Evolutionary conservation across 2,113 vertebrate species (phyloP).

Genomic region (Callithrix jacchus): DNA sequence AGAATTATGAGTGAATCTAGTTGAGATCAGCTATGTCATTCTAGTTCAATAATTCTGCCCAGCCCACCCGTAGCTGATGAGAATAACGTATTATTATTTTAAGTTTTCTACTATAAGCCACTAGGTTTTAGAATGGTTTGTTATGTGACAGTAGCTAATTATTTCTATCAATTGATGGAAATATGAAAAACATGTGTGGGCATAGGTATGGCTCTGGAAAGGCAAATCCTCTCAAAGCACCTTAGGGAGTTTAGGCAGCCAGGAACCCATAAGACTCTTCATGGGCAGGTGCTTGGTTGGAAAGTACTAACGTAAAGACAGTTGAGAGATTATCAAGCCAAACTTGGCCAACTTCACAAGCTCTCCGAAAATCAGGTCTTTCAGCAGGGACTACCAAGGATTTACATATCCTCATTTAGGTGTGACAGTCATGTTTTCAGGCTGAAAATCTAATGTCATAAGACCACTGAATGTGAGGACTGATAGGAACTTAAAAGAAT

Average conservation of each 20-base stretch:
- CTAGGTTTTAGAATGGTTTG: neutral
- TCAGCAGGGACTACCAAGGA: neutral
- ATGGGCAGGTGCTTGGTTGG: neutral
- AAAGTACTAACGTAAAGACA: neutral
- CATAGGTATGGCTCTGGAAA: neutral
- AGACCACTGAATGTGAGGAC: neutral
- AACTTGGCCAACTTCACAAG: neutral
- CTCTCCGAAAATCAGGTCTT: neutral
- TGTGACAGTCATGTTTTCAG: neutral
- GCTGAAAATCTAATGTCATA: slow-evolving; percentile 17
- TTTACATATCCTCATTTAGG: neutral
- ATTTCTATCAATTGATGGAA: neutral
- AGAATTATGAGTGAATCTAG: neutral
- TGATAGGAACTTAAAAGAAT: neutral
- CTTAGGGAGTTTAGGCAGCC: neutral
- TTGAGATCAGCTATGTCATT: neutral
- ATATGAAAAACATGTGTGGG: neutral
- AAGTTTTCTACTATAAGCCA: neutral
- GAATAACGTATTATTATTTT: neutral
- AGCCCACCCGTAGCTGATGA: neutral
- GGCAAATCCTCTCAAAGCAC: neutral
- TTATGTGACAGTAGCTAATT: neutral
- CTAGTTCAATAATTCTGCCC: neutral
- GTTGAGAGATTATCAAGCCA: neutral
- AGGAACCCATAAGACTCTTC: neutral